Evolutionary conservation across 2,113 vertebrate genomes (phyloP), one percentile per base, ranked within the genome.

Genomic region (Phainopepla nitens): DNA sequence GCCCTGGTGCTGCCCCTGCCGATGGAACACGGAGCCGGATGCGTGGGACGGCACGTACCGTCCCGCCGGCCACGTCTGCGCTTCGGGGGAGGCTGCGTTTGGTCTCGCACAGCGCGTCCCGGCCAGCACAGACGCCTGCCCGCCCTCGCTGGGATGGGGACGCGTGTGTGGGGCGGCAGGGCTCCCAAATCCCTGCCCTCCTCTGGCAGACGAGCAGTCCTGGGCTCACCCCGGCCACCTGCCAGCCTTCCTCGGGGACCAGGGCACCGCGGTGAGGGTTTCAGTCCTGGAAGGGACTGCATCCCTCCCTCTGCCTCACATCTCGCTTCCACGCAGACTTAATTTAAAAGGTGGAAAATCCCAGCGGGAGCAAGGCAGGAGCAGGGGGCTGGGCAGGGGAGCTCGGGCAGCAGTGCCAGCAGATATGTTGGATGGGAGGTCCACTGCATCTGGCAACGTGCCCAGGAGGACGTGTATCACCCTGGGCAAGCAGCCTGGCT

Each of bases 391-490:
- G 7, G 64, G 10, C 33, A 51, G 47, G 20, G 47, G 24, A 42
- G 18, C 15, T 86, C 54, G 56, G 53, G 15, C 0, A 0, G 35
- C 49, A 24, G 1, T 27, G 56, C 78, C 65, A 71, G 29, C 3
- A 4, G 73, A 25, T 61, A 2, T 1, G 28, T 10, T 0, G 2
- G 66, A 33, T 15, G 13, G 15, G 42, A 36, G 17, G 7, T 27
- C 41, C 28, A 3, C 16, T 0, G 1, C 56, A 61, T 6, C 15
- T 1, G 0, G 12, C 49, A 64, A 27, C 0, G 1, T 16, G 53
- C 33, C 4, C 5, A 60, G 42, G 54, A 73, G 28, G 50, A 41
- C 3, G 31, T 0, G 3, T 29, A 19, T 13, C 8, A 20, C 5
- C 21, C 49, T 1, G 7, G 50, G 17, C 88, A 36, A 84, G 64